Percentiles rank a stretch among this genome's conserved stretches.
phyloP scores from a whole-genome alignment of 2,888 invertebrate species.

The Allophyes oxyacanthae region DNA sequence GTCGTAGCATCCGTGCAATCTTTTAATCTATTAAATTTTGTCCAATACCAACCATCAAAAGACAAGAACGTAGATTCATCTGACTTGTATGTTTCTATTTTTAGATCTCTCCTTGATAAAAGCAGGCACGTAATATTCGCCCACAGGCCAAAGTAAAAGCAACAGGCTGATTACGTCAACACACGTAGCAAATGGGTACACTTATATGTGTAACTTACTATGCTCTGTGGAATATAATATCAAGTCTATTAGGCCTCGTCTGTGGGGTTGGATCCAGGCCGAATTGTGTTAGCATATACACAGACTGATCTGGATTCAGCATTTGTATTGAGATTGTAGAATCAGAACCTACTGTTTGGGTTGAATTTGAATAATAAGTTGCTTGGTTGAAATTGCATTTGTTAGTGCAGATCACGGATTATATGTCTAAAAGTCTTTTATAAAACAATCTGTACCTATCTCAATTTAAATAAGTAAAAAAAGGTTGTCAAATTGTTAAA shows the following conservation, averaged over 20 bases:
- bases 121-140: constrained; percentile 15
- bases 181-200: constrained; percentile 22
- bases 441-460: too few species aligned
- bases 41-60: too few species aligned
- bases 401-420: too few species aligned
- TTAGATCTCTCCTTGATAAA: constrained; percentile 17
- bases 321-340: constrained; percentile 1
- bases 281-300: not conserved
- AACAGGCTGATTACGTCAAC: constrained; percentile 19
- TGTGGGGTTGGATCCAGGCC: not conserved
- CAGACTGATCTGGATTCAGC: not conserved
- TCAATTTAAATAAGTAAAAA: too few species aligned
- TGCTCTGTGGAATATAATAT: constrained; percentile 14
- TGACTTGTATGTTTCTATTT: constrained; percentile 22
- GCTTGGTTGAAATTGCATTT: not conserved
- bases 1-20: too few species aligned
- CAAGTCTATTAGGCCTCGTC: not conserved
- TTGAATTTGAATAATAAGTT: not conserved
- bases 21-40: too few species aligned
- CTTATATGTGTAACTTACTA: constrained; percentile 3
- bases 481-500: too few species aligned
- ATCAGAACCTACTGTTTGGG: not conserved
- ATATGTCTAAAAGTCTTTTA: too few species aligned
- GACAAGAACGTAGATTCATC: constrained; percentile 1
- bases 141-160: constrained; percentile 16